A percentile compares a stretch with the other conserved stretches of the same genome.
These are phyloP conservation scores for Agrenia bidenticulata DNA, from an alignment of 2,888 invertebrate genomes.

Conservation along the genomic window DNA sequence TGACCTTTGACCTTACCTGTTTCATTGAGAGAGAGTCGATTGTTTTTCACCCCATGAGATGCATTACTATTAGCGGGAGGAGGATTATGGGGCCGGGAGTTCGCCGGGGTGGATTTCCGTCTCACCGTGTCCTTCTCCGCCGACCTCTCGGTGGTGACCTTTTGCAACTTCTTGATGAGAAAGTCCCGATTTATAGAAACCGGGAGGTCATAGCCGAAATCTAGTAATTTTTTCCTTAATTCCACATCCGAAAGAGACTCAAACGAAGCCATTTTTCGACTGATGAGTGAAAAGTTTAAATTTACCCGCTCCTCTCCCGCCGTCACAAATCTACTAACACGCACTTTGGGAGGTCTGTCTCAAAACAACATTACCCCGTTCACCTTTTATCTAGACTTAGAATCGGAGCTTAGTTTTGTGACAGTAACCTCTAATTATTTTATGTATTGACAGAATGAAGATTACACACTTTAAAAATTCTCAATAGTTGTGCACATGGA, in stretches of 20 bases:
- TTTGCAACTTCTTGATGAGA: constrained; percentile 42
- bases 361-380: too few species aligned
- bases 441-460: too few species aligned
- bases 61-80: neutral
- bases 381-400: too few species aligned
- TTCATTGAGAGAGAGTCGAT: constrained; percentile 24
- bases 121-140: neutral
- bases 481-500: too few species aligned
- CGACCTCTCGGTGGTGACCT: constrained; percentile 14
- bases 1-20: constrained; percentile 7
- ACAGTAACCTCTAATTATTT: too few species aligned
- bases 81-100: neutral
- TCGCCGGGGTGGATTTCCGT: constrained; percentile 5
- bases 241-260: constrained; percentile 66
- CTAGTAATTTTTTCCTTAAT: constrained; percentile 70
- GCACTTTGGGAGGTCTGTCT: too few species aligned
- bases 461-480: too few species aligned
- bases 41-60: constrained; percentile 5
- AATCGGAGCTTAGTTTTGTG: too few species aligned
- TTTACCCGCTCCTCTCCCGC: constrained; percentile 12
- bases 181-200: constrained; percentile 62
- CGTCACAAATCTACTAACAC: too few species aligned
- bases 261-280: constrained; percentile 48
- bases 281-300: constrained; percentile 9
- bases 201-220: constrained; percentile 76